phyloP scores from a whole-genome alignment of 2,888 invertebrate species.

The Listrodromus nycthemerus region DNA sequence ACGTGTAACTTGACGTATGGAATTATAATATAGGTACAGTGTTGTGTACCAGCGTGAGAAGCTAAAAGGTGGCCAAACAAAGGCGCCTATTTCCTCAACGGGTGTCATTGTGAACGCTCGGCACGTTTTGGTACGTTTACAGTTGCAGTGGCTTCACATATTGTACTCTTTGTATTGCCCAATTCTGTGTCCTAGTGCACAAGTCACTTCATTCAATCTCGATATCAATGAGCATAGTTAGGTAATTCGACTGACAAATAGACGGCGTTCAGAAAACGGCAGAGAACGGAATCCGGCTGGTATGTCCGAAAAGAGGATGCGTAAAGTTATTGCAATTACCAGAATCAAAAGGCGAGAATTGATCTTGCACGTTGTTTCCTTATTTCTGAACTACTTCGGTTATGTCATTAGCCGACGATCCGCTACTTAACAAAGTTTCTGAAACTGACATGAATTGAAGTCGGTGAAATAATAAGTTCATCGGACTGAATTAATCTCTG shows the following conservation, averaged over 20 bases:
- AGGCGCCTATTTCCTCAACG: background rate
- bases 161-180: background rate
- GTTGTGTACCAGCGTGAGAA: background rate
- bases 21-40: constrained; percentile 11
- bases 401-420: background rate
- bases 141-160: background rate
- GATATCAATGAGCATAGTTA: background rate
- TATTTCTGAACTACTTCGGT: background rate
- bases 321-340: background rate
- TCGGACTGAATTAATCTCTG: background rate
- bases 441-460: background rate
- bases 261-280: background rate
- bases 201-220: background rate
- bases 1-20: constrained; percentile 2
- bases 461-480: background rate
- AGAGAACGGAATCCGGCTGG: background rate
- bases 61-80: background rate
- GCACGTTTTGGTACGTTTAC: background rate
- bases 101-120: background rate
- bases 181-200: background rate
- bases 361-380: no score
- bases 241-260: constrained; percentile 18
- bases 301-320: background rate
- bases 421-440: background rate
- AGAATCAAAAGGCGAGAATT: background rate